phyloP scores from a whole-genome alignment of 2,888 invertebrate species.

The Punctoribates punctum region DNA sequence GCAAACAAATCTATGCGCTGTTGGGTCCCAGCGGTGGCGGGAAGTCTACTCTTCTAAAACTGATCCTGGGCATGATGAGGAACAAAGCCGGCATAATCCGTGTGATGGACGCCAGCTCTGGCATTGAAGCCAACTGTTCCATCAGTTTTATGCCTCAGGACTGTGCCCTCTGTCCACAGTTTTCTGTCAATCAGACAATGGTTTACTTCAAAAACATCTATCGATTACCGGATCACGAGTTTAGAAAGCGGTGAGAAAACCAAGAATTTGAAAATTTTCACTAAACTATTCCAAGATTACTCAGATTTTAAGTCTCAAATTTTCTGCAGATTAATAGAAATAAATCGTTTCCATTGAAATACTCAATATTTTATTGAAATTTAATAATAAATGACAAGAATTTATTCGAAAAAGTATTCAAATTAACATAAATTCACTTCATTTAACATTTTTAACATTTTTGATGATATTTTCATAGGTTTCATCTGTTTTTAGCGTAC shows the following conservation, averaged over 20 bases:
- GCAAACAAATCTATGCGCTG: constrained; percentile 49
- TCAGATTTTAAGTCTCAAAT: no score
- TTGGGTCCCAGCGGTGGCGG: constrained; percentile 41
- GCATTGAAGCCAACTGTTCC: constrained; percentile 15
- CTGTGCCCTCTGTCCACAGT: constrained; percentile 34
- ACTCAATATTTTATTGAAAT: no score
- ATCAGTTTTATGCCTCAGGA: constrained; percentile 41
- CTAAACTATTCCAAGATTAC: no score
- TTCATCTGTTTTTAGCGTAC: no score
- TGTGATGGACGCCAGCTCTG: constrained; percentile 24
- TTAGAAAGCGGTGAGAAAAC: constrained; percentile 23
- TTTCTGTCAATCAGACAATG: constrained; percentile 39
- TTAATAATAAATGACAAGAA: no score
- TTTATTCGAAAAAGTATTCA: no score
- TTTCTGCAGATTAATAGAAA: no score
- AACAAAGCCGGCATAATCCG: constrained; percentile 12
- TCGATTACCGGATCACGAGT: constrained; percentile 30
- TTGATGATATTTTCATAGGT: no score
- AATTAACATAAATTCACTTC: no score
- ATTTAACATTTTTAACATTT: no score
- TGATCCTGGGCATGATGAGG: constrained; percentile 30
- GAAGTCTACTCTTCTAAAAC: constrained; percentile 37
- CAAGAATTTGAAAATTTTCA: no score
- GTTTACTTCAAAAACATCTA: constrained; percentile 38
- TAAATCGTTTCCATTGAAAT: no score